Evolutionary conservation across 2,797 vertebrate genomes (phyloP).

Genomic region (Anabacerthia variegaticeps): DNA sequence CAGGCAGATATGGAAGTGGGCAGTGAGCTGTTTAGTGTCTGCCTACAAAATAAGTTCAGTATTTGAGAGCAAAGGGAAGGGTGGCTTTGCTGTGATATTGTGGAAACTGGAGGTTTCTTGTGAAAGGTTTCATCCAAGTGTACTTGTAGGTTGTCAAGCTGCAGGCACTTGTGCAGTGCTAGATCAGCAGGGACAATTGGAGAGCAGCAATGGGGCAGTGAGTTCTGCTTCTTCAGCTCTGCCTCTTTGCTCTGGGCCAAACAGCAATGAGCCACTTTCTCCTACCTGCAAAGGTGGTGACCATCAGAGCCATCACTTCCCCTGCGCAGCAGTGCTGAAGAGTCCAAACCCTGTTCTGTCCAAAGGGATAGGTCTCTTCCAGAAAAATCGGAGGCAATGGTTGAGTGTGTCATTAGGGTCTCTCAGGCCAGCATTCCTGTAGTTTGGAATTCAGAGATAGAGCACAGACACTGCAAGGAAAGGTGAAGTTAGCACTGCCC

Average conservation of each 20-base stretch:
- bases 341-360: not conserved
- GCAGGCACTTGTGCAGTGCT: not conserved
- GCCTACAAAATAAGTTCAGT: not conserved
- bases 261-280: not conserved
- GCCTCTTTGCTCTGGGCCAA: not conserved
- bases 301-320: not conserved
- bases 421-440: not conserved
- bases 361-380: not conserved
- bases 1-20: not conserved
- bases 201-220: not conserved
- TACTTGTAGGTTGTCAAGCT: not conserved
- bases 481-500: not conserved
- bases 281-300: not conserved
- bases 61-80: not conserved
- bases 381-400: not conserved
- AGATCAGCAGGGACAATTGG: not conserved
- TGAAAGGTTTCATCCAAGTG: not conserved
- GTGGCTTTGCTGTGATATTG: not conserved
- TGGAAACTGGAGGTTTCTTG: not conserved
- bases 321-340: not conserved
- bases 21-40: not conserved
- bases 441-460: not conserved
- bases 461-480: not conserved
- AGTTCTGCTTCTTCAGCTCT: not conserved
- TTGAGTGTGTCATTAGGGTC: not conserved